These are phyloP conservation scores for Grapholita molesta DNA, from an alignment of 1,140 invertebrate genomes.

Conservation along the genomic window DNA sequence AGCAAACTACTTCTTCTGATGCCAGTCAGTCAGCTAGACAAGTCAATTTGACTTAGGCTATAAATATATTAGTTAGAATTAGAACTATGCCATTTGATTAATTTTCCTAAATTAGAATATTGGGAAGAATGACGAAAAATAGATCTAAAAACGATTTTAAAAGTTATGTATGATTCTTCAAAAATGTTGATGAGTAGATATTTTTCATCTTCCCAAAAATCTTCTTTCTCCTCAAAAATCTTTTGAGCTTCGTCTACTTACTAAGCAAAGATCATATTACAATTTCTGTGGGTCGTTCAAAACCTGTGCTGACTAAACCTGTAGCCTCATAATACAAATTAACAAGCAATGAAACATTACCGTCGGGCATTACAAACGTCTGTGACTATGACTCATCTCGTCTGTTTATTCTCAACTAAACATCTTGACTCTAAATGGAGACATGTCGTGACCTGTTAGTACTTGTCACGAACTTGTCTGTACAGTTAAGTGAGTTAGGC, in stretches of 20 bases:
- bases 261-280: neutral
- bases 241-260: neutral
- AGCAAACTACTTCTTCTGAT: too few relatives aligned
- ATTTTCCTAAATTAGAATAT: too few relatives aligned
- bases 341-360: conserved; percentile 40
- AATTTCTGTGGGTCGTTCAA: neutral
- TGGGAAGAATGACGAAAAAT: too few relatives aligned
- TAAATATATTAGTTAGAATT: too few relatives aligned
- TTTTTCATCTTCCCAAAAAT: neutral
- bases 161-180: too few relatives aligned
- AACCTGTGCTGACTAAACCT: neutral
- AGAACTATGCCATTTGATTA: too few relatives aligned
- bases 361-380: neutral
- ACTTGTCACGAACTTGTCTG: conserved; percentile 66
- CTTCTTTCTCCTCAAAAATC: neutral
- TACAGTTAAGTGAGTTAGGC: conserved; percentile 50
- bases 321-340: conserved; percentile 52
- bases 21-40: too few relatives aligned
- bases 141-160: too few relatives aligned
- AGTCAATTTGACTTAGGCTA: too few relatives aligned
- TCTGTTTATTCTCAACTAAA: neutral
- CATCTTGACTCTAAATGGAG: conserved; percentile 23
- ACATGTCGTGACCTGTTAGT: conserved; percentile 69
- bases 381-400: neutral
- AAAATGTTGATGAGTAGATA: too few relatives aligned